Percentiles rank a stretch among this genome's conserved stretches.
phyloP scores from a whole-genome alignment of 1,140 invertebrate genomes.

The Epicauta chinensis region DNA sequence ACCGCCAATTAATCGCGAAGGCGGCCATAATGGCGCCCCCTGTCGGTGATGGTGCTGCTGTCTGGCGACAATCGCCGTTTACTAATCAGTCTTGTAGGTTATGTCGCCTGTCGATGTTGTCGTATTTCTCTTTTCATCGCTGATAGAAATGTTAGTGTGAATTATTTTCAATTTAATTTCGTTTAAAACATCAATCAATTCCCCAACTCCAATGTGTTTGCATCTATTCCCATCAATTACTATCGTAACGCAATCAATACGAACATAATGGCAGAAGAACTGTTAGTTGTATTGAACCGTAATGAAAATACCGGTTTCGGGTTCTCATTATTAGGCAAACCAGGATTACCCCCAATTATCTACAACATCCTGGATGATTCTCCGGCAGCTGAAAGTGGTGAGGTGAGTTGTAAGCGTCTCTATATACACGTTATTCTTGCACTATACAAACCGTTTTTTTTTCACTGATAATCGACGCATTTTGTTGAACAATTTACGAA shows the following conservation, averaged over 20 bases:
- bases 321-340: constrained; percentile 81
- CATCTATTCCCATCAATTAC: too few species aligned
- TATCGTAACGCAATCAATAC: too few species aligned
- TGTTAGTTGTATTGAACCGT: constrained; percentile 74
- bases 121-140: too few species aligned
- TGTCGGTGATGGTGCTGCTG: constrained; percentile 13
- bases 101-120: constrained; percentile 24
- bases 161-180: constrained; percentile 7
- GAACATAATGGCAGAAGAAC: constrained; percentile 76
- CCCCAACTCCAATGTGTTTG: too few species aligned
- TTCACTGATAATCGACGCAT: too few species aligned
- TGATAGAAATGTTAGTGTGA: background rate
- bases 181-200: constrained; percentile 36
- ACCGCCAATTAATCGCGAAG: too few species aligned
- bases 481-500: too few species aligned
- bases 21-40: background rate
- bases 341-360: constrained; percentile 82
- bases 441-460: too few species aligned
- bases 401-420: constrained; percentile 53
- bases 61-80: constrained; percentile 12
- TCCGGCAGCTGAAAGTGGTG: constrained; percentile 78
- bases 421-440: too few species aligned
- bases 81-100: constrained; percentile 34
- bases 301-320: constrained; percentile 80
- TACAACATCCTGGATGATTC: constrained; percentile 89